Evolutionary conservation across 2,113 vertebrate species (phyloP).

Genomic region (Oreochromis tanganicae): DNA sequence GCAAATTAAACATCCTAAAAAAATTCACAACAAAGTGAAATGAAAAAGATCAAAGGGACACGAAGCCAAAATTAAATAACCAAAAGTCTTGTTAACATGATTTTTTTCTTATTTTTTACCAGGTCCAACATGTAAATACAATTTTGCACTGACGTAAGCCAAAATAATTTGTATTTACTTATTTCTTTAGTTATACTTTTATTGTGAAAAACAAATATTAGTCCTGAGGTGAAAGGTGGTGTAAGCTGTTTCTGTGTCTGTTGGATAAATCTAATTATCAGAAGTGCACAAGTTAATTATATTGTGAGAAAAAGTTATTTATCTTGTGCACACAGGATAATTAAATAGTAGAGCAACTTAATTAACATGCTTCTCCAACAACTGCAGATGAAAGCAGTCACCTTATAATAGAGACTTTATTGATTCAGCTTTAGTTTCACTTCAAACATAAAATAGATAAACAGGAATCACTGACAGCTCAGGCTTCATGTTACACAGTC

Average conservation of each 20-base stretch:
- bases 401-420: background rate
- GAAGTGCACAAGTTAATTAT: background rate
- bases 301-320: background rate
- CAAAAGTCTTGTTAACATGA: background rate
- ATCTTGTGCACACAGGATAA: background rate
- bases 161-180: background rate
- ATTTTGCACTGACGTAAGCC: background rate
- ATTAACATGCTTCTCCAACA: background rate
- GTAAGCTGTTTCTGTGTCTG: background rate
- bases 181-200: background rate
- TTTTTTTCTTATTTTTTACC: background rate
- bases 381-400: background rate
- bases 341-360: background rate
- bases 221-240: background rate
- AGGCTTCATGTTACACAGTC: background rate
- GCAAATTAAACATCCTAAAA: background rate
- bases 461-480: background rate
- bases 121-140: fast-evolving
- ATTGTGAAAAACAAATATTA: background rate
- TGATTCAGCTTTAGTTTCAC: background rate
- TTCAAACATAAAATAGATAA: background rate
- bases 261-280: background rate
- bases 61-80: background rate
- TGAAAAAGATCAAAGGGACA: background rate
- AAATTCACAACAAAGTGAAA: background rate